Evolutionary conservation across 2,113 vertebrate species (phyloP), one percentile per base, ranked within the genome.

Genomic region (Anhinga rufa): DNA sequence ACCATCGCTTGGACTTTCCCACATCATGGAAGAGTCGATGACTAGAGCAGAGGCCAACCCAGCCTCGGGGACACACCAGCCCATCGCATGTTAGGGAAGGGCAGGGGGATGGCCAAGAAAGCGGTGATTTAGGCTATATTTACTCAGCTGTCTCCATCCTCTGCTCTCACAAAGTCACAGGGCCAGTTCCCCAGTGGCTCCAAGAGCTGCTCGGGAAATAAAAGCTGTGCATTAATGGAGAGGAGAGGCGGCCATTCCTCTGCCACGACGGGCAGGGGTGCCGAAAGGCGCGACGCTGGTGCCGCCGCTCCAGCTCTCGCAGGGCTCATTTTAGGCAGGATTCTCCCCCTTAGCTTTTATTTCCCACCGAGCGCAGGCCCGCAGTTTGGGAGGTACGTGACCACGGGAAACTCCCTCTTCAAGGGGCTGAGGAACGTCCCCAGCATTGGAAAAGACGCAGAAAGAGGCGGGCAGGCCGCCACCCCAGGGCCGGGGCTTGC

Each of bases 61-160:
- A 85, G 91, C 90, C 94, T 90, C 4, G 49, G 92, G 95, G 93
- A 93, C 85, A 88, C 93, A 68, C n/a, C 82, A 79, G 90, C 86
- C 84, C 91, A 54, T 48, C 1, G 44, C 84, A 54, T 64, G 78
- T 10, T 32, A n/a, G 82, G 75, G 90, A 36, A 66, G 91, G 95
- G 78, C 5, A 64, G 84, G 70, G 91, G 90, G 89, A 88, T n/a
- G 91, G 93, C 89, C 91, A 84, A 92, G 96, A 96, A 97, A 94
- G 92, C 92, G 82, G 75, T 72, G 93, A 91, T 92, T 93, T 92
- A 91, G 95, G 92, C 96, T 95, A 84, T 95, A 96, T 97, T 95
- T 95, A 95, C 95, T 97, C 97, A 97, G 96, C 97, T 95, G 97
- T 54, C 89, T 93, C 91, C 87, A 83, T 84, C 92, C 97, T 88